Evolutionary conservation across 1,140 invertebrate species (phyloP).

Genomic region (Bombus turneri): DNA sequence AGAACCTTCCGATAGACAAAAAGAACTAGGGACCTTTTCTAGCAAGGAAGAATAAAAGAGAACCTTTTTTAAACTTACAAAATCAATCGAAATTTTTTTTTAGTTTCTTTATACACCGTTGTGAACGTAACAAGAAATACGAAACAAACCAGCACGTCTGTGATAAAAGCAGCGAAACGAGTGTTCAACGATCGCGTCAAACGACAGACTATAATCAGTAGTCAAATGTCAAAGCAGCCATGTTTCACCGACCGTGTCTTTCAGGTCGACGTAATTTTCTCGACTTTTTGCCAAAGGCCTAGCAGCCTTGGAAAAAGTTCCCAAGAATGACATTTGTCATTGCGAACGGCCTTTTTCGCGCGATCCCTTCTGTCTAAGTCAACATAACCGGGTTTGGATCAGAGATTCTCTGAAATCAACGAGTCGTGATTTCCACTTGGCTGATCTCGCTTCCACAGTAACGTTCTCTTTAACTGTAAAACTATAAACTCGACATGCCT

Average conservation of each 20-base stretch:
- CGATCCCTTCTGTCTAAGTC: constrained; percentile 8
- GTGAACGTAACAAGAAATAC: neutral
- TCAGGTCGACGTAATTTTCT: constrained; percentile 30
- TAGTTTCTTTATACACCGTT: neutral
- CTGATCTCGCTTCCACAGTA: neutral
- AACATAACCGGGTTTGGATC: neutral
- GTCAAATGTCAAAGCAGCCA: constrained; percentile 19
- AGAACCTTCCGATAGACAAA: no score
- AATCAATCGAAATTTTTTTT: neutral
- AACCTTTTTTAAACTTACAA: no score
- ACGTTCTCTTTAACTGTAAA: neutral
- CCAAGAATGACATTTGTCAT: constrained; percentile 8
- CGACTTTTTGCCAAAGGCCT: constrained; percentile 15
- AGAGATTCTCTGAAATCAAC: neutral
- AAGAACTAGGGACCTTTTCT: no score
- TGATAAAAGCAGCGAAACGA: neutral
- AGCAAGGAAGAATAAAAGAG: no score
- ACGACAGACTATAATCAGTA: neutral
- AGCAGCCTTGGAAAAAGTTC: constrained; percentile 31
- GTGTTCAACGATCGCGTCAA: neutral
- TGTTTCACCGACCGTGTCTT: constrained; percentile 19
- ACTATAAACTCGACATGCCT: neutral
- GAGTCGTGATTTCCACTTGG: neutral
- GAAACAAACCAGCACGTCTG: neutral
- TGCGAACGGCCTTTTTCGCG: neutral